These are phyloP conservation scores for Dione juno DNA, from an alignment of 2,888 invertebrate genomes.

Conservation along the genomic window DNA sequence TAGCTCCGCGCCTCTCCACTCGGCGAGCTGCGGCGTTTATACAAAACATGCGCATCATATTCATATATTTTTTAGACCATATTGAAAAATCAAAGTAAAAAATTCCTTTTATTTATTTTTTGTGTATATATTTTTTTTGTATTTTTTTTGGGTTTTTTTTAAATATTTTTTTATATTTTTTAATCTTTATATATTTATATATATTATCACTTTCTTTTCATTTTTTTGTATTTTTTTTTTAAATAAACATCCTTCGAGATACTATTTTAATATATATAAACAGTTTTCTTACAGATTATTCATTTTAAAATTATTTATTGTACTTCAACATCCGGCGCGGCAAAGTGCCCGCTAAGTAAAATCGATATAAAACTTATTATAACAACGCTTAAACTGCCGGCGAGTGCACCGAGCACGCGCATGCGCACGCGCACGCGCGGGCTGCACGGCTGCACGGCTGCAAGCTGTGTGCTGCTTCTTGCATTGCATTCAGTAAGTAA, in stretches of 20 bases:
- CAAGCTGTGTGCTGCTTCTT: background rate
- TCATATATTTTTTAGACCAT: constrained; percentile 31
- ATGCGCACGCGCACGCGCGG: constrained; percentile 50
- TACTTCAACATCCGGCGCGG: constrained; percentile 75
- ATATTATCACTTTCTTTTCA: constrained; percentile 52
- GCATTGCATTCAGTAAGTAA: no score
- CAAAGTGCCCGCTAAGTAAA: constrained; percentile 75
- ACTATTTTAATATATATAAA: constrained; percentile 63
- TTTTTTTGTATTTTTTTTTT: constrained; percentile 57
- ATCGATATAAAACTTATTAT: constrained; percentile 76
- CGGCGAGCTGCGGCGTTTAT: constrained; percentile 19
- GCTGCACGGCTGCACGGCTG: no score
- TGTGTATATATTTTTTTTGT: constrained; percentile 57
- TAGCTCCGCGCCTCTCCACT: no score
- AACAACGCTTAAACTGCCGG: constrained; percentile 63
- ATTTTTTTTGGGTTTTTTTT: constrained; percentile 43
- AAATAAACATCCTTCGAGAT: constrained; percentile 74
- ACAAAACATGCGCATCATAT: constrained; percentile 46
- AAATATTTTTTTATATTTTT: constrained; percentile 50
- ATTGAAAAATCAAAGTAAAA: constrained; percentile 49
- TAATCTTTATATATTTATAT: constrained; percentile 53
- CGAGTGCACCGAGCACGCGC: constrained; percentile 51
- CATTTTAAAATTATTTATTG: constrained; percentile 75
- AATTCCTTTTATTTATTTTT: constrained; percentile 52
- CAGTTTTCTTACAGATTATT: constrained; percentile 76